These are phyloP conservation scores for Catharus bicknelli DNA, from an alignment of 2,113 vertebrate genomes.

Conservation along the genomic window DNA sequence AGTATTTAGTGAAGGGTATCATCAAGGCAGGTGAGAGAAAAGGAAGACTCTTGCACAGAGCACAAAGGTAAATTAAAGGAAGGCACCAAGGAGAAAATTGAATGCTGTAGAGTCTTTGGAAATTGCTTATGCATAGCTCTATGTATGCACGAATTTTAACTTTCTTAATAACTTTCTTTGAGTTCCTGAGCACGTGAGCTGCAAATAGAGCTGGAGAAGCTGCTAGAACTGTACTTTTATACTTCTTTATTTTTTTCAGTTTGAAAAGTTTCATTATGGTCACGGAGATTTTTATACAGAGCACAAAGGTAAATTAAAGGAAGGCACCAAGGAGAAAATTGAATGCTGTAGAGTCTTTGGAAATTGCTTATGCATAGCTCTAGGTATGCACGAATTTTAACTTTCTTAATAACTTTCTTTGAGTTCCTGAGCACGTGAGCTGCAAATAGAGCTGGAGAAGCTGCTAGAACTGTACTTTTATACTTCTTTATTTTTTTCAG, in stretches of 20 bases:
- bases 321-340: not conserved
- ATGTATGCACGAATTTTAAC: not conserved
- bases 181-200: not conserved
- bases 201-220: not conserved
- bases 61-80: not conserved
- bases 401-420: not conserved
- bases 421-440: not conserved
- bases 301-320: not conserved
- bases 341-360: not conserved
- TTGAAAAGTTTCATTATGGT: constrained; percentile 18
- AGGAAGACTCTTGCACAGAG: not conserved
- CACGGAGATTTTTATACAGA: not conserved
- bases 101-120: not conserved
- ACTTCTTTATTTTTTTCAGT: not conserved
- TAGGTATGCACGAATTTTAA: not conserved
- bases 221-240: not conserved
- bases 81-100: not conserved
- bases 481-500: not conserved
- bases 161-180: not conserved
- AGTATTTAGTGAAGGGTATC: not conserved
- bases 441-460: not conserved
- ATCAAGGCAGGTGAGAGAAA: not conserved
- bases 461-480: not conserved
- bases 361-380: not conserved
- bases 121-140: not conserved